Conservation (phyloP, 1,140 invertebrate species). For the Bombus affinis region DNA sequence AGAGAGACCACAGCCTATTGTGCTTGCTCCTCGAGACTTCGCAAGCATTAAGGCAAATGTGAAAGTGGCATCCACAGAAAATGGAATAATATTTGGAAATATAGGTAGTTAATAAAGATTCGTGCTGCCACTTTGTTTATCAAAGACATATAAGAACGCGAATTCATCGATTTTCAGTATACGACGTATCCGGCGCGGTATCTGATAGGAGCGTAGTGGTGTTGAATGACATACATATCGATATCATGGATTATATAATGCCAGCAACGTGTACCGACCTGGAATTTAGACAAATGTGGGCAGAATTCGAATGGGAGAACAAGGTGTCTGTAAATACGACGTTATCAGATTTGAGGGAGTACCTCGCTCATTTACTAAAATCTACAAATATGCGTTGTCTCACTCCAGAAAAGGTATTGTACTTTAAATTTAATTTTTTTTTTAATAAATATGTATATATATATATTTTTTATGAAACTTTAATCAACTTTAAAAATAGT, state of each 20-base stretch:
- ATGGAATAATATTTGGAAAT: slow-evolving; percentile 99
- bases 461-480: no score
- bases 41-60: slow-evolving; percentile 99
- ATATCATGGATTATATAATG: slow-evolving; percentile 99
- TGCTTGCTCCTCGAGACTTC: slow-evolving; percentile 98
- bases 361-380: slow-evolving; percentile 95
- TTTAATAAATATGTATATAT: neutral
- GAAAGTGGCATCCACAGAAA: slow-evolving; percentile 98
- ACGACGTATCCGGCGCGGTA: slow-evolving; percentile 96
- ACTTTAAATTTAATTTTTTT: neutral
- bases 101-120: slow-evolving; percentile 86
- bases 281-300: slow-evolving; percentile 99
- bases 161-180: slow-evolving; percentile 85
- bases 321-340: slow-evolving; percentile 99
- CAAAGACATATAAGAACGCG: neutral
- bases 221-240: slow-evolving; percentile 99
- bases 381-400: slow-evolving; percentile 99
- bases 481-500: no score
- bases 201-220: slow-evolving; percentile 98
- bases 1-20: slow-evolving; percentile 97
- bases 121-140: neutral
- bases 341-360: slow-evolving; percentile 95
- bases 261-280: slow-evolving; percentile 97
- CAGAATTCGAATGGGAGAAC: slow-evolving; percentile 99
- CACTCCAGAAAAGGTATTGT: slow-evolving; percentile 93